A percentile compares a stretch with the other conserved stretches of the same genome.
Conservation (phyloP, 2,888 invertebrate species). For the Uloborus plumipes region DNA sequence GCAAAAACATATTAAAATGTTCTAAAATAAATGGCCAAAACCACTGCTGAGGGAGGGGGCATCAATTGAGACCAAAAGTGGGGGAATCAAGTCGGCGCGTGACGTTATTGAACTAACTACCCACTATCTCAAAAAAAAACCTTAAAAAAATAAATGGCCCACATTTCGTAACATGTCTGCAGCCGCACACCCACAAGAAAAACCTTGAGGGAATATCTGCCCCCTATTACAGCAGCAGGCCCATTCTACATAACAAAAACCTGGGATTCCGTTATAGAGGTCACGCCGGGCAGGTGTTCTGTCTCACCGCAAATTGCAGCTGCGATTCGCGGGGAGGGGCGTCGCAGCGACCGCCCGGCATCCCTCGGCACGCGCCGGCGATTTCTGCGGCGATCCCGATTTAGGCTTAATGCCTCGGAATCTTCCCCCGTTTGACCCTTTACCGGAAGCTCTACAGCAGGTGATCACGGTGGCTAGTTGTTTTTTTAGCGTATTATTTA, state of each 20-base stretch:
- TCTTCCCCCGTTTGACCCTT: slow-evolving; percentile 26
- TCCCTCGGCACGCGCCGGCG: slow-evolving; percentile 39
- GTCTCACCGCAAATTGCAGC: slow-evolving; percentile 29
- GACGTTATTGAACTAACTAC: too few species aligned
- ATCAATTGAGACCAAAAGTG: too few species aligned
- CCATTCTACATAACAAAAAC: background rate
- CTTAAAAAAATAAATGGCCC: background rate
- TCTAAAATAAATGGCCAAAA: too few species aligned
- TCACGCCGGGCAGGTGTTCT: slow-evolving; percentile 44
- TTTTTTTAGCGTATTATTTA: too few species aligned
- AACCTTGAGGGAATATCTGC: background rate
- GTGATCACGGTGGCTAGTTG: slow-evolving; percentile 16
- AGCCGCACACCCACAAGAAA: slow-evolving; percentile 5
- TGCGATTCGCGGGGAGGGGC: slow-evolving; percentile 19
- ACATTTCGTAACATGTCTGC: background rate
- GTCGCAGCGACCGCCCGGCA: slow-evolving; percentile 17
- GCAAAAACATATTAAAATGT: too few species aligned
- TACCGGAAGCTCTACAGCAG: slow-evolving; percentile 40
- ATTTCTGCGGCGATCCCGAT: slow-evolving; percentile 8
- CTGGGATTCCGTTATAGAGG: slow-evolving; percentile 50
- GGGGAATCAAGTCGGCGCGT: too few species aligned
- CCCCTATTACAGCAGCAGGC: background rate
- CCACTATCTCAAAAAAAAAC: too few species aligned
- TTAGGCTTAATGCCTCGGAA: slow-evolving; percentile 35
- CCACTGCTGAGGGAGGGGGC: too few species aligned